Evolutionary conservation across 2,113 vertebrate species (phyloP).

Genomic region (Oncorhynchus nerka): DNA sequence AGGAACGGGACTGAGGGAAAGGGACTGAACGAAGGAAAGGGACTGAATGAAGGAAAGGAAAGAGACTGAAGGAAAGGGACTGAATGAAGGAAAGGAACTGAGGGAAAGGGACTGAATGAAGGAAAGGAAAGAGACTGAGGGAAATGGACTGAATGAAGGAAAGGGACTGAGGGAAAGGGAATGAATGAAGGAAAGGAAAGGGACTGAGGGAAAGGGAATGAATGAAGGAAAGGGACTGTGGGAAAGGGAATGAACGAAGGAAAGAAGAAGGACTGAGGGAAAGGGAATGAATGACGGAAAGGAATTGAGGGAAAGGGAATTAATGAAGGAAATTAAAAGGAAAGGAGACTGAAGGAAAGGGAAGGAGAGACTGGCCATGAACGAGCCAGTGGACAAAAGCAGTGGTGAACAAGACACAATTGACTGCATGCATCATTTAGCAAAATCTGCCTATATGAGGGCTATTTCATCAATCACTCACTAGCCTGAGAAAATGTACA

Average conservation of each 20-base stretch:
- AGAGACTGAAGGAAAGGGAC: not conserved
- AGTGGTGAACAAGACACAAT: not conserved
- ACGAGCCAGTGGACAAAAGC: not conserved
- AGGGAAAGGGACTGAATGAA: too few species aligned
- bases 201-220: too few species aligned
- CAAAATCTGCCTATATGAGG: constrained; percentile 18
- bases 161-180: not conserved
- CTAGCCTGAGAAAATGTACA: not conserved
- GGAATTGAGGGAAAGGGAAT: not conserved
- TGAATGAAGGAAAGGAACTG: not conserved
- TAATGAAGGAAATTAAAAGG: not conserved
- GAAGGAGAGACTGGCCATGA: not conserved
- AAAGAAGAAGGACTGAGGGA: too few species aligned
- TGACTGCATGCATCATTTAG: constrained; percentile 5
- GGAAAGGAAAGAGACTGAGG: too few species aligned
- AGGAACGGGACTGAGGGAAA: not conserved
- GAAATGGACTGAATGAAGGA: too few species aligned
- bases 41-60: not conserved
- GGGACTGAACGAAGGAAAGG: not conserved
- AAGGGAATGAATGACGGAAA: not conserved
- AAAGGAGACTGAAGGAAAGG: not conserved
- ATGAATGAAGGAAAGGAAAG: too few species aligned
- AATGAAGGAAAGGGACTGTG: too few species aligned
- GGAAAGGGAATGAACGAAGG: too few species aligned
- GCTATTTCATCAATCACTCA: constrained; percentile 30